Percentiles rank a stretch among this genome's conserved stretches.
These are phyloP conservation scores for Raja brachyura DNA, from an alignment of 2,113 vertebrate species.

Conservation along the genomic window DNA sequence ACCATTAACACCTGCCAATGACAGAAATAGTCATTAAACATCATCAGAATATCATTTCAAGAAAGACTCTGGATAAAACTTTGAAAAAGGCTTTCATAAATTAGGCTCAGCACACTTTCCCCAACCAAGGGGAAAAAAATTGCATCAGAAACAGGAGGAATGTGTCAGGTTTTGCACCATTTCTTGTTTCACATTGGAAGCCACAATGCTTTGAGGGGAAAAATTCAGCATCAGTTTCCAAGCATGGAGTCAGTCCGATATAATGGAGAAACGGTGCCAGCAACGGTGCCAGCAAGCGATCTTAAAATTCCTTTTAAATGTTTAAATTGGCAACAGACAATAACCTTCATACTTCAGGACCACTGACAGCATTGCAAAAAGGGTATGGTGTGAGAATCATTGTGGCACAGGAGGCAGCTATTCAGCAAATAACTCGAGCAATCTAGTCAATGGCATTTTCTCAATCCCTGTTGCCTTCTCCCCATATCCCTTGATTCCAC, in stretches of 20 bases:
- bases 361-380: no score
- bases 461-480: no score
- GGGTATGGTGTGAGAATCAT: no score
- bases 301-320: background rate
- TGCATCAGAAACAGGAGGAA: background rate
- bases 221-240: background rate
- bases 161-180: background rate
- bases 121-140: background rate
- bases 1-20: constrained; percentile 86
- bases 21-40: constrained; percentile 11
- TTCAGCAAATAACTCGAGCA: no score
- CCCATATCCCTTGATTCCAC: no score
- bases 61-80: background rate
- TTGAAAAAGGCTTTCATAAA: background rate
- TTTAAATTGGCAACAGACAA: background rate
- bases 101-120: background rate
- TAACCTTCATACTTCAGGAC: background rate
- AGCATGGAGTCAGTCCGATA: background rate
- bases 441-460: no score
- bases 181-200: background rate
- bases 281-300: background rate
- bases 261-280: background rate
- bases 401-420: no score
- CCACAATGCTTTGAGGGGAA: background rate
- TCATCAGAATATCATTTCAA: background rate